Base-by-base conservation (phyloP, 1,140 invertebrate species). In the Batillaria attramentaria region DNA sequence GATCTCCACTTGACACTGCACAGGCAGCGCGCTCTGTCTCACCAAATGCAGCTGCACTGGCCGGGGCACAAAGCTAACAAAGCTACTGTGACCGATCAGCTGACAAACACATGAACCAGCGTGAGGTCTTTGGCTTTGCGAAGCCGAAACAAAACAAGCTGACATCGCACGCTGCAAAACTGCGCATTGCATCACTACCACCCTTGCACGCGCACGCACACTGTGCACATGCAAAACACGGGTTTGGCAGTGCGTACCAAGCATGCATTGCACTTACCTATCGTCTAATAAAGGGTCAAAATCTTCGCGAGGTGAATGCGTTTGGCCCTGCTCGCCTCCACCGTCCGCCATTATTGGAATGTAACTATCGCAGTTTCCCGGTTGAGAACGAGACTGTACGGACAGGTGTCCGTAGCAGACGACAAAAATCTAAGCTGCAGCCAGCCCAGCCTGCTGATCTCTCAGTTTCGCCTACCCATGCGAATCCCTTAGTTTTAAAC, bases 321-420 rank as follows among this genome's bases (percentile, higher is more conserved):
- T 18, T 62, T 57, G 73, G 39, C 62, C n/a, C 18, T 28, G 35
- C 33, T 33, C 35, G 54, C 57, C 43, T 50, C 62, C 73, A 69
- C 43, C 66, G n/a, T 75, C 73, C 73, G 73, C 73, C 73, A 75
- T 75, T 31, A 62, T 73, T 54, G 73, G 73, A 75, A 75, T 75
- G 73, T 75, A 35, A 54, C 31, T 75, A 57, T 62, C 73, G 73
- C 28, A 41, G n/a, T 0, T 24, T 75, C 73, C 39, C 73, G 73
- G 35, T 1, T 37, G 46, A 0, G 28, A 60, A 57, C 72, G 73
- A 75, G 73, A 75, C n/a, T 1, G 41, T 39, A 16, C 37, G 13
- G 50, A 24, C 72, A 73, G 72, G 46, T 73, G 72, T 43, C 3
- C 8, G 68, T 43, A 57, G 43, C 54, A 60, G 54, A 73, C 72